Conservation (phyloP, 2,888 invertebrate species). For the Baronia brevicornis region DNA sequence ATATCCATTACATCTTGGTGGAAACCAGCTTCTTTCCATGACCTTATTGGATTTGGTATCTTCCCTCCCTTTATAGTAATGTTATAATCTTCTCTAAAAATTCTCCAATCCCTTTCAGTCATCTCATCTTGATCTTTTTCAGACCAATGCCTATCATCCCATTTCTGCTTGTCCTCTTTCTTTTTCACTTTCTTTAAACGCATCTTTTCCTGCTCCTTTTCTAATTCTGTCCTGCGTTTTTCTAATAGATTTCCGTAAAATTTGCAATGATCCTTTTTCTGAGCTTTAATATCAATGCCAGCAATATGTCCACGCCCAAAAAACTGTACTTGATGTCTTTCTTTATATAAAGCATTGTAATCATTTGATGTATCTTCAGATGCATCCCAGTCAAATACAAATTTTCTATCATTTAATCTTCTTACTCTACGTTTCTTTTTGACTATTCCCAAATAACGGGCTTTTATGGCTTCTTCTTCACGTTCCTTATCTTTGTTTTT, state of each 20-base stretch:
- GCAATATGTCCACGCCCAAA: slow-evolving; percentile 98
- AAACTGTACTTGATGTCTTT: slow-evolving; percentile 97
- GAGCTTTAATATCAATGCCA: slow-evolving; percentile 97
- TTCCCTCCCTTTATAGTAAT: slow-evolving; percentile 98
- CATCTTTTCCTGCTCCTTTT: slow-evolving; percentile 96
- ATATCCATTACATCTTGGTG: slow-evolving; percentile 94
- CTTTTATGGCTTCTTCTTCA: slow-evolving; percentile 96
- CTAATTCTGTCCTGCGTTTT: slow-evolving; percentile 94
- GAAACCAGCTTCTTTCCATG: slow-evolving; percentile 95
- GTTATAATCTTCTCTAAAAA: slow-evolving; percentile 99
- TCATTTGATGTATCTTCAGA: slow-evolving; percentile 98
- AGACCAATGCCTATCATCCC: slow-evolving; percentile 99
- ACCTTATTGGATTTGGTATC: slow-evolving; percentile 96
- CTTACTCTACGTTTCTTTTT: slow-evolving; percentile 95
- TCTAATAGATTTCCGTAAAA: slow-evolving; percentile 98
- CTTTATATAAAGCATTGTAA: slow-evolving; percentile 97
- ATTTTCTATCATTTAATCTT: slow-evolving; percentile 97
- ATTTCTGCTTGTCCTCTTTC: slow-evolving; percentile 98
- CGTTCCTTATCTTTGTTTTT: slow-evolving; percentile 90
- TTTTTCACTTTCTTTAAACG: slow-evolving; percentile 93
- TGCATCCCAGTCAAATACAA: slow-evolving; percentile 99
- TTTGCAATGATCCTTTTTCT: slow-evolving; percentile 95
- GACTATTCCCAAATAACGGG: slow-evolving; percentile 93
- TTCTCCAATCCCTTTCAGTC: slow-evolving; percentile 99
- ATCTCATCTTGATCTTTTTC: slow-evolving; percentile 96